Base-by-base conservation (phyloP, 2,797 vertebrate species). In the Euthynnus affinis region DNA sequence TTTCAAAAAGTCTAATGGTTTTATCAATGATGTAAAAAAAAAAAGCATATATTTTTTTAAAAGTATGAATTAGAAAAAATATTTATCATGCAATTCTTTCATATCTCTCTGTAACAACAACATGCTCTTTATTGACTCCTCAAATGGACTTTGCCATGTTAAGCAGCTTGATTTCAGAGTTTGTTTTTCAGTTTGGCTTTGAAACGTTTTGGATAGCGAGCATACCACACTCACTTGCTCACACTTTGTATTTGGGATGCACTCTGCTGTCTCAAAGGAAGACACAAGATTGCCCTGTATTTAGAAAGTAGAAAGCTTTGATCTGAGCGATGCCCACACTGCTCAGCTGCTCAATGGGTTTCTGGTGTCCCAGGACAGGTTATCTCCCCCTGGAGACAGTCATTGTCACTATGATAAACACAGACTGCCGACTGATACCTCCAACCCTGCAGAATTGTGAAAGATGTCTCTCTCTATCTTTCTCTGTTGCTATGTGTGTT, bases 271-370 rank as follows among this genome's bases (percentile, higher is more conserved):
- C 80, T 85, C 22, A 20, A 59, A 55, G 80, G 74, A n/a, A 40
- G 51, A 18, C 27, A 52, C 52, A 65, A 60, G 71, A 71, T 71
- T 42, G 60, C n/a, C 6, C 29, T 55, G 10, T 60, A 67, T 78
- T 87, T 85, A 59, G 29, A 70, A 34, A 71, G 73, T 13, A 27
- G 48, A 81, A 25, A 8, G 52, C 81, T 89, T 89, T 84, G 71
- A 82, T 83, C 59, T 71, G 40, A 75, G 80, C 53, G 3, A 12
- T 34, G 37, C 22, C 46, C 42, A 40, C 44, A 66, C n/a, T 7
- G 59, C 66, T 78, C 59, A 62, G 32, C 67, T 77, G 42, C 46
- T 65, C 59, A 66, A 20, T 49, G 67, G 59, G 52, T 74, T 51
- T 75, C 29, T 76, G 70, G 74, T 75, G 34, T 81, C 62, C 57